These are phyloP conservation scores for Heteronetta atricapilla DNA, from an alignment of 2,113 vertebrate genomes.

Conservation along the genomic window DNA sequence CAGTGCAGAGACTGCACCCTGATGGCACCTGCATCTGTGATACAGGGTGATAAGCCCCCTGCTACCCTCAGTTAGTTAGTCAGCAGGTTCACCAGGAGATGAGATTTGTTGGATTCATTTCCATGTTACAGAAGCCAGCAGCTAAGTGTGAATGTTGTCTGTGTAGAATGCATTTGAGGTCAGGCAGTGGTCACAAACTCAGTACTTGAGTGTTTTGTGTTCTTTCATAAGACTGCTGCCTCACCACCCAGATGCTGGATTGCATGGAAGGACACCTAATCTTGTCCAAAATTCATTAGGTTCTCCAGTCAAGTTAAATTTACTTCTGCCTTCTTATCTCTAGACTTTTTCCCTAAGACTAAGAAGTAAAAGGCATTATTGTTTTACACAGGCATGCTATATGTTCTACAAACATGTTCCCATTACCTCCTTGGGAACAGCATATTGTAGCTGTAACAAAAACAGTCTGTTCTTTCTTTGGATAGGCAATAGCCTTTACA, in stretches of 20 bases:
- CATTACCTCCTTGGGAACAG: background rate
- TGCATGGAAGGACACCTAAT: background rate
- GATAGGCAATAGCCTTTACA: background rate
- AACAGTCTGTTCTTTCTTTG: background rate
- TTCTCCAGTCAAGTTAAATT: conserved; percentile 19
- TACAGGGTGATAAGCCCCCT: background rate
- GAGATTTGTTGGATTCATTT: background rate
- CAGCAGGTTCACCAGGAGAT: background rate
- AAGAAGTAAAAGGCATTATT: conserved; percentile 10
- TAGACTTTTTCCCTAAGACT: background rate
- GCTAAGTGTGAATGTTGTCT: background rate
- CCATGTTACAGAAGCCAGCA: background rate
- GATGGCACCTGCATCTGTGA: fast-evolving
- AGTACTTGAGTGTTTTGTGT: background rate
- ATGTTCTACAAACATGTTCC: background rate
- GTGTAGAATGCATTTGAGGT: background rate
- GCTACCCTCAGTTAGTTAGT: background rate
- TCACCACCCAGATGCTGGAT: background rate
- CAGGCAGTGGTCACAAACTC: background rate
- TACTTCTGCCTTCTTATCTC: background rate
- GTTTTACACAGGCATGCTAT: background rate
- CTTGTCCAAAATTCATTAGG: conserved; percentile 16
- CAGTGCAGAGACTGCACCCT: too few relatives aligned
- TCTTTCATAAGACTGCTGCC: background rate
- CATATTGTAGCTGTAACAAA: background rate